A percentile compares a stretch with the other conserved stretches of the same genome.
Evolutionary conservation across 2,113 vertebrate species (phyloP).

Genomic region (Mellivora capensis): DNA sequence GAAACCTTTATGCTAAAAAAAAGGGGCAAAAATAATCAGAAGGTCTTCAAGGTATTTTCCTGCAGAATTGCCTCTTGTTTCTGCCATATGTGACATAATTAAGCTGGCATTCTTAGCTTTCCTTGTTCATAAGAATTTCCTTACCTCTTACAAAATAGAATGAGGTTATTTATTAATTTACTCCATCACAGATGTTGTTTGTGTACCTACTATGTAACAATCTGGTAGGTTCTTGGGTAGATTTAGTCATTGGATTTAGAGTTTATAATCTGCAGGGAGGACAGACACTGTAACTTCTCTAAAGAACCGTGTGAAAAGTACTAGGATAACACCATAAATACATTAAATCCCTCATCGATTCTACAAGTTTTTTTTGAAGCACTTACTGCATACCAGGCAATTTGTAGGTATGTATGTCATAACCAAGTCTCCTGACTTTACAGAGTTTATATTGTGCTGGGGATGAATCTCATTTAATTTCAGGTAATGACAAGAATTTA

Average conservation of each 20-base stretch:
- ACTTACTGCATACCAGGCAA: neutral
- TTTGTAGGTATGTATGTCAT: neutral
- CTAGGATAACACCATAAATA: neutral
- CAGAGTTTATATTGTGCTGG: neutral
- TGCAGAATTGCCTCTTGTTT: neutral
- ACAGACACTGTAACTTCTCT: neutral
- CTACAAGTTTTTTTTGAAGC: conserved; percentile 2
- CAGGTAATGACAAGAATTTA: neutral
- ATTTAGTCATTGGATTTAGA: neutral
- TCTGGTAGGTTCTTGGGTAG: neutral
- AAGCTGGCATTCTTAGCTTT: neutral
- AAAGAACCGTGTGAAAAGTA: neutral
- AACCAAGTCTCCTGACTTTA: neutral
- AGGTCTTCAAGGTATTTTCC: conserved; percentile 51
- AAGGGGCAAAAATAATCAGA: conserved; percentile 32
- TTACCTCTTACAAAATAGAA: neutral
- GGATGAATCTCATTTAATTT: neutral
- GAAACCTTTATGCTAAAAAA: conserved; percentile 60
- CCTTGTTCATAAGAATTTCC: neutral
- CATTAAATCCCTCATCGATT: neutral
- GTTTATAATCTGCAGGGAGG: neutral
- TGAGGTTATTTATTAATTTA: conserved; percentile 1
- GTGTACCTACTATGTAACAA: neutral
- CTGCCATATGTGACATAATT: neutral
- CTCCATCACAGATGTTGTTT: neutral